Conservation (phyloP, 2,113 vertebrate genomes). For the Oryzias javanicus region DNA sequence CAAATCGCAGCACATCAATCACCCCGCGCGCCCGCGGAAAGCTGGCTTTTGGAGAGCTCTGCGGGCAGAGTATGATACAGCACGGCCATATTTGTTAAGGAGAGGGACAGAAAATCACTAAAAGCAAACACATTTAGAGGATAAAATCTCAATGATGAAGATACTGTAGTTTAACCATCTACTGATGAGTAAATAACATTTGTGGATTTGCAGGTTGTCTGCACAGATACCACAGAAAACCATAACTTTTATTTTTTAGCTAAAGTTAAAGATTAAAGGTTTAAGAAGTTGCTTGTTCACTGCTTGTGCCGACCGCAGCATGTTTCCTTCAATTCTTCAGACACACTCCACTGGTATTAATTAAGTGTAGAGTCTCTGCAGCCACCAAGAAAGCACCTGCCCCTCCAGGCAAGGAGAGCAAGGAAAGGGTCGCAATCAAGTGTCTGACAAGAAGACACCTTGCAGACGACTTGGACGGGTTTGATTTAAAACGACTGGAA, state of each 20-base stretch:
- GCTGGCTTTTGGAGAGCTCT: neutral
- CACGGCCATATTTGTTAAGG: neutral
- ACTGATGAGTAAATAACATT: neutral
- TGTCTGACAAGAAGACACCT: constrained; percentile 1
- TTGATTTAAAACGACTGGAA: constrained; percentile 1
- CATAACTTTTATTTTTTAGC: constrained; percentile 23
- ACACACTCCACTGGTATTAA: constrained; percentile 58
- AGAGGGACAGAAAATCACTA: constrained; percentile 7
- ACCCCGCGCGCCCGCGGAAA: neutral
- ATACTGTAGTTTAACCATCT: neutral
- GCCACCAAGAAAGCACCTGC: constrained; percentile 42
- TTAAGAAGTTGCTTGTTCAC: constrained; percentile 42
- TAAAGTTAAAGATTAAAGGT: constrained; percentile 43
- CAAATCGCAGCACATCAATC: constrained; percentile 14
- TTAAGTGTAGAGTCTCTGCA: constrained; percentile 48
- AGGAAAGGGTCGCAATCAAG: constrained; percentile 2
- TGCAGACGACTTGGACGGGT: constrained; percentile 6
- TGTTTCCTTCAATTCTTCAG: constrained; percentile 45
- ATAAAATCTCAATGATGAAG: neutral
- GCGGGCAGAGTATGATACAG: constrained; percentile 13
- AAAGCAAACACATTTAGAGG: constrained; percentile 22
- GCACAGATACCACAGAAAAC: constrained; percentile 1
- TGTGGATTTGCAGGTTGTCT: constrained; percentile 13
- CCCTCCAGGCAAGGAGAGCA: constrained; percentile 32
- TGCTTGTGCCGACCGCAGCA: constrained; percentile 41